Evolutionary conservation across 1,140 invertebrate genomes (phyloP).

Genomic region (Radopholus similis): DNA sequence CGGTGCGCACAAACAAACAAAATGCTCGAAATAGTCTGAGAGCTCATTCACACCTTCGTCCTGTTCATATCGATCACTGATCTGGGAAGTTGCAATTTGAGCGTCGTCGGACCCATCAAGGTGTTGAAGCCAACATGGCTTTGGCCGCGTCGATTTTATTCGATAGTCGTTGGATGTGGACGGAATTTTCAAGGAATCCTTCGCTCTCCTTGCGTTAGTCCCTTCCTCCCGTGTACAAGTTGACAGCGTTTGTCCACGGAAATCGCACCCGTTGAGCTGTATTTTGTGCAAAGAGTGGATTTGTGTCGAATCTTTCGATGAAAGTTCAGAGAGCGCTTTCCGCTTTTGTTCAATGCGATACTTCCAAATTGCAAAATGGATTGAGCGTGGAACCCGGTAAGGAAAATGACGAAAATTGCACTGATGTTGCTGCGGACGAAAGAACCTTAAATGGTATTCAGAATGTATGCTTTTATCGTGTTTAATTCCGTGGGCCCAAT

Average conservation of each 20-base stretch:
- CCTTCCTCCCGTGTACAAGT: not conserved
- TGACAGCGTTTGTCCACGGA: not conserved
- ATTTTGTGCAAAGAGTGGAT: not conserved
- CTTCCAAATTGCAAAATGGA: too few species aligned
- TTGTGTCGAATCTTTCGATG: too few species aligned
- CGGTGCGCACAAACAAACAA: conserved; percentile 12
- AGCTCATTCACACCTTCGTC: not conserved
- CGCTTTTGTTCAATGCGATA: too few species aligned
- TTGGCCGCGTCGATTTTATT: not conserved
- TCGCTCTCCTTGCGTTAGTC: not conserved
- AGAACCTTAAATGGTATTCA: too few species aligned
- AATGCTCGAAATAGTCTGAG: conserved; percentile 17
- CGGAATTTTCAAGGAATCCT: not conserved
- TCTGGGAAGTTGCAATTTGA: not conserved
- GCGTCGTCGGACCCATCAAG: not conserved
- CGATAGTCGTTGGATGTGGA: too few species aligned
- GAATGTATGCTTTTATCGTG: too few species aligned
- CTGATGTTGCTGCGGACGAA: too few species aligned
- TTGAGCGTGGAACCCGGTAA: too few species aligned
- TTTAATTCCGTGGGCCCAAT: too few species aligned
- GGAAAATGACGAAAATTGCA: too few species aligned
- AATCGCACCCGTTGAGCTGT: conserved; percentile 10
- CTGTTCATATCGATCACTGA: not conserved
- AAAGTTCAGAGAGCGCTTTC: too few species aligned
- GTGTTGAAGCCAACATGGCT: conserved; percentile 15